phyloP scores from a whole-genome alignment of 1,140 invertebrate genomes.

The Scaptomyza montana region DNA sequence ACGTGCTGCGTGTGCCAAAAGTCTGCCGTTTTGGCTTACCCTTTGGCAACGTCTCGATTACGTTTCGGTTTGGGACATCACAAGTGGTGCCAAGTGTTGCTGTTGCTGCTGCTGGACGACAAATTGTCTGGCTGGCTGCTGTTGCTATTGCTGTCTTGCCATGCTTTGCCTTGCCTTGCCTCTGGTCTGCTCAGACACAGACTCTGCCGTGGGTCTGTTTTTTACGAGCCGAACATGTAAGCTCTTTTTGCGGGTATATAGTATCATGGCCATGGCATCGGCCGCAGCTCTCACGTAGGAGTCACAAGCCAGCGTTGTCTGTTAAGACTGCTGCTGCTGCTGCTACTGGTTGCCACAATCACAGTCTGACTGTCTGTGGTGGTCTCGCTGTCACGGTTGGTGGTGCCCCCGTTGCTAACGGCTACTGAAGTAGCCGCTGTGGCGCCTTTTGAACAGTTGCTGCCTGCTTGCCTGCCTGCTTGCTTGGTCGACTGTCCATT shows the following conservation, averaged over 20 bases:
- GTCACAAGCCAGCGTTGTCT: conserved; percentile 29
- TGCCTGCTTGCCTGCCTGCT: conserved; percentile 40
- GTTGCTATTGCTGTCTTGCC: conserved; percentile 40
- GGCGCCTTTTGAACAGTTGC: conserved; percentile 51
- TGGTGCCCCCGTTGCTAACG: conserved; percentile 45
- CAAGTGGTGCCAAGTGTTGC: conserved; percentile 56
- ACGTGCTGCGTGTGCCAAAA: conserved; percentile 79
- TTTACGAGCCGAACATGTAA: conserved; percentile 73
- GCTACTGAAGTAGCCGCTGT: conserved; percentile 69
- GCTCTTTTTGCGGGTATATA: conserved; percentile 48
- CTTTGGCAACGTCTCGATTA: conserved; percentile 57
- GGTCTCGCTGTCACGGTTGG: conserved; percentile 67
- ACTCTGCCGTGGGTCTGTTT: conserved; percentile 58
- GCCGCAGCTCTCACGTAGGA: conserved; percentile 69
- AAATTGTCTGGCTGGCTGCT: conserved; percentile 67
- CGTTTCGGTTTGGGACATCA: conserved; percentile 74
- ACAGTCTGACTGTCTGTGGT: conserved; percentile 26
- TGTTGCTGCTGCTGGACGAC: conserved; percentile 60
- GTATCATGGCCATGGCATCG: conserved; percentile 52
- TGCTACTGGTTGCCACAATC: conserved; percentile 33
- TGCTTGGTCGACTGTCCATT: conserved; percentile 48
- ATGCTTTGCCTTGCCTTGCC: background rate
- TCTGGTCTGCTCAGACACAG: conserved; percentile 5
- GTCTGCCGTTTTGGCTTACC: conserved; percentile 38
- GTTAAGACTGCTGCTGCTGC: conserved; percentile 27